These are phyloP conservation scores for Albula glossodonta DNA, from an alignment of 2,113 vertebrate genomes.

Conservation along the genomic window DNA sequence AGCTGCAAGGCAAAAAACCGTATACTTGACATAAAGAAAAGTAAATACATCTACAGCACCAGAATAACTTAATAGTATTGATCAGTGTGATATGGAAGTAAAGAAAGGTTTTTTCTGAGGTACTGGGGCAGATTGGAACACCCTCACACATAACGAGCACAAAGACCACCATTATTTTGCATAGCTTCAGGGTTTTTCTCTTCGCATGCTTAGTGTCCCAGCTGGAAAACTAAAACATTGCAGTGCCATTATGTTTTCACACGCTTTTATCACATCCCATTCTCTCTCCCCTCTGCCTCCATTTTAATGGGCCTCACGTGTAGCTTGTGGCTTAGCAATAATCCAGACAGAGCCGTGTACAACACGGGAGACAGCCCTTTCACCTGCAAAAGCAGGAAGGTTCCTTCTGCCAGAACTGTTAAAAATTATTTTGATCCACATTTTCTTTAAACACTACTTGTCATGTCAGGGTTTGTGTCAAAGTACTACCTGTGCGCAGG, in stretches of 20 bases:
- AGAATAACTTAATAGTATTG: background rate
- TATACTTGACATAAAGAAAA: background rate
- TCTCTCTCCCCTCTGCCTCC: background rate
- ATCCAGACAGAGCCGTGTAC: background rate
- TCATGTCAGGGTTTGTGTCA: background rate
- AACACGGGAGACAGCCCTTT: background rate
- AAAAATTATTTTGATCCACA: background rate
- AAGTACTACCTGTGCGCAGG: background rate
- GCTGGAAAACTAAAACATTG: background rate
- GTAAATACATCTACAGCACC: background rate
- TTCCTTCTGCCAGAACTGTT: conserved; percentile 8
- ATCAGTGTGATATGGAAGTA: background rate
- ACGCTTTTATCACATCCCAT: background rate
- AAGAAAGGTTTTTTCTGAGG: background rate
- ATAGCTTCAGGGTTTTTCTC: background rate
- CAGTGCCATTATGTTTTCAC: background rate
- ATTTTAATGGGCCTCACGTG: background rate
- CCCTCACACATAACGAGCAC: background rate
- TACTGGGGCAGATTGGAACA: background rate
- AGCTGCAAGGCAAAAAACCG: background rate
- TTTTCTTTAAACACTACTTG: background rate
- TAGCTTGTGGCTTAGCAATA: background rate
- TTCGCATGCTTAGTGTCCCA: background rate
- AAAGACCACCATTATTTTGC: background rate
- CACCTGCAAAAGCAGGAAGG: conserved; percentile 22